Conservation (phyloP, 2,113 vertebrate species). For the Herpailurus yagouaroundi region DNA sequence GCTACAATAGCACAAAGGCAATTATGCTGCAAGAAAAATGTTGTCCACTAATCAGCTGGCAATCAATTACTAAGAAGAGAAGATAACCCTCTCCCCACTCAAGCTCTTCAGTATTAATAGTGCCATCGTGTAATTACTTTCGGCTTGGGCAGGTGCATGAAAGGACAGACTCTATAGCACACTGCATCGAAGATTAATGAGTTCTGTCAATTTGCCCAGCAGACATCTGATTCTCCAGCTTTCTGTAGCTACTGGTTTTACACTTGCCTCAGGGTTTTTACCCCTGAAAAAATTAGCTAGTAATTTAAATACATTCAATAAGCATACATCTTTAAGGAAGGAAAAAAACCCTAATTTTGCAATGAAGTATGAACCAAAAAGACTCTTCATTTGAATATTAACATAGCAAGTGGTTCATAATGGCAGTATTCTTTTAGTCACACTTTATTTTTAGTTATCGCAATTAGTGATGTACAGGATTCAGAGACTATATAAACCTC, state of each 20-base stretch:
- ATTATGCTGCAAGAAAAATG: conserved; percentile 89
- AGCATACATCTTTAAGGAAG: conserved; percentile 49
- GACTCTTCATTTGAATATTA: conserved; percentile 69
- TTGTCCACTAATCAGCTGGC: conserved; percentile 91
- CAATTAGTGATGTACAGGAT: conserved; percentile 67
- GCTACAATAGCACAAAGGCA: conserved; percentile 88
- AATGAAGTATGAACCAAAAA: conserved; percentile 68
- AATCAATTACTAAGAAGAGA: conserved; percentile 91
- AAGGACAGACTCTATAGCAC: conserved; percentile 88
- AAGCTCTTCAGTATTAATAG: conserved; percentile 90
- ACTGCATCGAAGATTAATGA: conserved; percentile 91
- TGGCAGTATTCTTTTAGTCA: conserved; percentile 54
- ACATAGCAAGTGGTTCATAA: conserved; percentile 52
- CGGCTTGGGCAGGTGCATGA: conserved; percentile 89
- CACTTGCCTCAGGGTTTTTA: conserved; percentile 79
- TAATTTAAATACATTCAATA: conserved; percentile 84
- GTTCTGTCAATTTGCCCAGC: conserved; percentile 91
- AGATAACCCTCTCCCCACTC: conserved; percentile 89
- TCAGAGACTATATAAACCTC: conserved; percentile 48
- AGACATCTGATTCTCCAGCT: conserved; percentile 90
- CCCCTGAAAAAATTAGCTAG: conserved; percentile 77
- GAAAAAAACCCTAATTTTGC: conserved; percentile 65
- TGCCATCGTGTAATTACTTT: conserved; percentile 91
- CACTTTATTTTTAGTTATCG: conserved; percentile 71
- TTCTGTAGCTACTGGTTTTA: conserved; percentile 87